Percentiles rank a stretch among this genome's conserved stretches.
These are phyloP conservation scores for Siniperca obscura DNA, from an alignment of 2,797 vertebrate genomes.

Conservation along the genomic window DNA sequence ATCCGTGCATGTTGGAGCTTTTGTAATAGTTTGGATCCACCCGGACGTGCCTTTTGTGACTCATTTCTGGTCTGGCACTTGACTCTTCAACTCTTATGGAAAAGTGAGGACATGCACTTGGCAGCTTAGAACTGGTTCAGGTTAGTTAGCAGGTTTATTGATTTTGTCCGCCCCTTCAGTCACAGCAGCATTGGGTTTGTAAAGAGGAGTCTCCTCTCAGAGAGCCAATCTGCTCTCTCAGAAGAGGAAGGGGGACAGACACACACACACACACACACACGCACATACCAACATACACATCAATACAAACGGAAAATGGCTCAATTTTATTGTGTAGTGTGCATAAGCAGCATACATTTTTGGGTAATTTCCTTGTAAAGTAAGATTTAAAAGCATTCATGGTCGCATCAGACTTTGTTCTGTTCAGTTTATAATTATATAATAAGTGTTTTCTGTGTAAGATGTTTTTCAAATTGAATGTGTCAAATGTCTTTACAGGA, in stretches of 20 bases:
- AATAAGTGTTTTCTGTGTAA: background rate
- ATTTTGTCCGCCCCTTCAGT: slow-evolving; percentile 46
- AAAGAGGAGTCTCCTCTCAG: slow-evolving; percentile 80
- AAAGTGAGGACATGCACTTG: slow-evolving; percentile 29
- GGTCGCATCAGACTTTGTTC: background rate
- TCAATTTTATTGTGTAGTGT: background rate
- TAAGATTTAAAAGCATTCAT: background rate
- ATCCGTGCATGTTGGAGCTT: background rate
- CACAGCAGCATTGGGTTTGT: slow-evolving; percentile 34
- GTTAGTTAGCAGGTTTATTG: slow-evolving; percentile 67
- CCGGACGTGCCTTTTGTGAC: slow-evolving; percentile 3
- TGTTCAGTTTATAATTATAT: background rate
- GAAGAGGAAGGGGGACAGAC: slow-evolving; percentile 46
- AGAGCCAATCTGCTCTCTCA: slow-evolving; percentile 73
- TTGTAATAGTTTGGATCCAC: slow-evolving; percentile 5
- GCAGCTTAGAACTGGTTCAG: slow-evolving; percentile 67
- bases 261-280: background rate
- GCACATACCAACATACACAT: slow-evolving; percentile 10
- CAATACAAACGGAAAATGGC: background rate
- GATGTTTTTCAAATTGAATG: background rate
- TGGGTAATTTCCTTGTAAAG: background rate
- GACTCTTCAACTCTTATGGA: slow-evolving; percentile 48
- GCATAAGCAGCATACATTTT: background rate
- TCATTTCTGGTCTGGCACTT: slow-evolving; percentile 11
- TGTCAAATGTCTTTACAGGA: background rate